phyloP scores from a whole-genome alignment of 2,113 vertebrate genomes.

The Perca schrenkii region DNA sequence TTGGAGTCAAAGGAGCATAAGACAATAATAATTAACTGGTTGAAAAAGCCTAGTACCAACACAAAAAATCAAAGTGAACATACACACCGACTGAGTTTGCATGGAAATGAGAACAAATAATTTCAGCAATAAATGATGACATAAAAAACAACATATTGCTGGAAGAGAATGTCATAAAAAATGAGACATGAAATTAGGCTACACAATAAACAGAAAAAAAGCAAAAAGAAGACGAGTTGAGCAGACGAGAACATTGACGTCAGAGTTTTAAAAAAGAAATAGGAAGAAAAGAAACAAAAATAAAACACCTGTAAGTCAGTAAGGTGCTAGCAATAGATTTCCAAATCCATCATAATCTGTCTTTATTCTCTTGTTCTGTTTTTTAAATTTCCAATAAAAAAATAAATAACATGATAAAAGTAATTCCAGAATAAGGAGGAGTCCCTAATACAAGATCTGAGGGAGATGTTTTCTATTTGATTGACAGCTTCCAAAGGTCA shows the following conservation, averaged over 20 bases:
- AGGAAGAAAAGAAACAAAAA: slow-evolving; percentile 72
- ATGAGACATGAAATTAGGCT: slow-evolving; percentile 69
- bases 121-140: slow-evolving; percentile 73
- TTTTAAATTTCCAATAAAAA: slow-evolving; percentile 83
- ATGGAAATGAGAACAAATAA: slow-evolving; percentile 84
- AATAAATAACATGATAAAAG: slow-evolving; percentile 86
- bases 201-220: slow-evolving; percentile 79
- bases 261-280: slow-evolving; percentile 75
- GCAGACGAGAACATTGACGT: slow-evolving; percentile 83
- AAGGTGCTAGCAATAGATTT: slow-evolving; percentile 88
- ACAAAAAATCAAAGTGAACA: slow-evolving; percentile 89
- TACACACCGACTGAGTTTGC: slow-evolving; percentile 81
- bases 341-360: slow-evolving; percentile 87
- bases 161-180: slow-evolving; percentile 83
- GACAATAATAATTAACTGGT: slow-evolving; percentile 77
- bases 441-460: slow-evolving; percentile 77
- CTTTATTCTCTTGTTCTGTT: slow-evolving; percentile 83
- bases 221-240: slow-evolving; percentile 58
- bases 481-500: slow-evolving; percentile 87
- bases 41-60: slow-evolving; percentile 86
- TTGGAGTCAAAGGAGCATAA: slow-evolving; percentile 92
- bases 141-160: slow-evolving; percentile 81
- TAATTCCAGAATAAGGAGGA: slow-evolving; percentile 84
- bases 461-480: slow-evolving; percentile 83
- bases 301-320: slow-evolving; percentile 81